Conservation (phyloP, 2,888 invertebrate species). For the Agrypnus murinus region DNA sequence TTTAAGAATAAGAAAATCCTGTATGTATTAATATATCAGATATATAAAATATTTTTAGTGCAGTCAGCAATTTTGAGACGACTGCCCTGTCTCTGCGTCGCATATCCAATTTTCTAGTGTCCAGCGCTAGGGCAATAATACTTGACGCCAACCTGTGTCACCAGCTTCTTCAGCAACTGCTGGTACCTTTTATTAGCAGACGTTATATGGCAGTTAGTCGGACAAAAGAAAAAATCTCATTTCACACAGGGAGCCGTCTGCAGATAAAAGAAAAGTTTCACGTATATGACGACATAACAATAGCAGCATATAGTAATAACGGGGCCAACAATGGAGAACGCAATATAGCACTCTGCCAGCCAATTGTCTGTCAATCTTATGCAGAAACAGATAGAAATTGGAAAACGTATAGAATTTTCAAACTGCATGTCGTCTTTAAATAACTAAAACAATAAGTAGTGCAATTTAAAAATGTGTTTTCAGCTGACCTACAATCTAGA, state of each 20-base stretch:
- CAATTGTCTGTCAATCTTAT: slow-evolving; percentile 65
- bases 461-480: too few relatives aligned
- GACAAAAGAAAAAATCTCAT: slow-evolving; percentile 69
- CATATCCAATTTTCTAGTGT: slow-evolving; percentile 50
- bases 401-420: slow-evolving; percentile 45
- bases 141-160: slow-evolving; percentile 63
- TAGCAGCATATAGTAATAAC: slow-evolving; percentile 65
- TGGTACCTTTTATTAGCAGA: slow-evolving; percentile 66
- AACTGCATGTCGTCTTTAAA: too few relatives aligned
- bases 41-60: slow-evolving; percentile 33
- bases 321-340: slow-evolving; percentile 66
- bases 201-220: slow-evolving; percentile 67
- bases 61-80: slow-evolving; percentile 34
- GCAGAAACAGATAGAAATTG: slow-evolving; percentile 64
- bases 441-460: too few relatives aligned
- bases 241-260: slow-evolving; percentile 65
- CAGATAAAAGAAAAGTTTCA: slow-evolving; percentile 68
- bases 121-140: slow-evolving; percentile 59
- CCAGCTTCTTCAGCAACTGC: slow-evolving; percentile 57
- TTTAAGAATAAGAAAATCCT: slow-evolving; percentile 28
- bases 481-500: too few relatives aligned
- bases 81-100: slow-evolving; percentile 31
- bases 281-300: slow-evolving; percentile 68
- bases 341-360: slow-evolving; percentile 66
- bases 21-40: slow-evolving; percentile 40